Evolutionary conservation across 2,888 invertebrate species (phyloP).

Genomic region (Proisotoma minuta): DNA sequence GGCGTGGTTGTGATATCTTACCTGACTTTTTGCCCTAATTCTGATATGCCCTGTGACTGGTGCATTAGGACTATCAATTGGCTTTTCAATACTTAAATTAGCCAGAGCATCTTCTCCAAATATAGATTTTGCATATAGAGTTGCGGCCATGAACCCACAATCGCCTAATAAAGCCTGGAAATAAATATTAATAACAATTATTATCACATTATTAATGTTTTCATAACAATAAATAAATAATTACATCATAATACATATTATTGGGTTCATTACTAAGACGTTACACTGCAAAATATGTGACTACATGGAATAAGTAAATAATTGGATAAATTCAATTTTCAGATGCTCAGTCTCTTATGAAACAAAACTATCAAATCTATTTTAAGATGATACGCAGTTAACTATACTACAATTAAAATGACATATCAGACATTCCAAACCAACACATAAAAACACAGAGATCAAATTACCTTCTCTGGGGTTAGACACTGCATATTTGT

Average conservation of each 20-base stretch:
- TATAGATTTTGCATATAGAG: constrained; percentile 96
- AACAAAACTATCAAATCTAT: not conserved
- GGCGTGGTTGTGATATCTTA: constrained; percentile 50
- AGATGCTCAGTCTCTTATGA: not conserved
- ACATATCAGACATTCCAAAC: not conserved
- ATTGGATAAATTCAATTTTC: not conserved
- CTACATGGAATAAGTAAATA: too few relatives aligned
- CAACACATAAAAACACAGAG: not conserved
- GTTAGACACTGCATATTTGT: constrained; percentile 99
- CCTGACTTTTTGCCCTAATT: constrained; percentile 97
- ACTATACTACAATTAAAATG: not conserved
- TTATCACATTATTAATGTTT: too few relatives aligned
- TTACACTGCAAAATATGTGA: not conserved
- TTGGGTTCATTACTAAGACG: constrained; percentile 3
- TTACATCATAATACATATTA: not conserved
- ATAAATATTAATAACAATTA: constrained; percentile 17
- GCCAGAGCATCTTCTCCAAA: constrained; percentile 98
- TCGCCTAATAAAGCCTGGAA: constrained; percentile 82
- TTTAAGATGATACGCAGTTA: too few relatives aligned
- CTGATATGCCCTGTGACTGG: constrained; percentile 95
- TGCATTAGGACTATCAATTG: constrained; percentile 76
- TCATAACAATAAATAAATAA: too few relatives aligned
- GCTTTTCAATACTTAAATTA: constrained; percentile 96
- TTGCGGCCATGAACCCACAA: constrained; percentile 99
- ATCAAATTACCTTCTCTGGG: constrained; percentile 71